Evolutionary conservation across 2,113 vertebrate species (phyloP), one percentile per base, ranked within the genome.

Genomic region (Lasiurus borealis): DNA sequence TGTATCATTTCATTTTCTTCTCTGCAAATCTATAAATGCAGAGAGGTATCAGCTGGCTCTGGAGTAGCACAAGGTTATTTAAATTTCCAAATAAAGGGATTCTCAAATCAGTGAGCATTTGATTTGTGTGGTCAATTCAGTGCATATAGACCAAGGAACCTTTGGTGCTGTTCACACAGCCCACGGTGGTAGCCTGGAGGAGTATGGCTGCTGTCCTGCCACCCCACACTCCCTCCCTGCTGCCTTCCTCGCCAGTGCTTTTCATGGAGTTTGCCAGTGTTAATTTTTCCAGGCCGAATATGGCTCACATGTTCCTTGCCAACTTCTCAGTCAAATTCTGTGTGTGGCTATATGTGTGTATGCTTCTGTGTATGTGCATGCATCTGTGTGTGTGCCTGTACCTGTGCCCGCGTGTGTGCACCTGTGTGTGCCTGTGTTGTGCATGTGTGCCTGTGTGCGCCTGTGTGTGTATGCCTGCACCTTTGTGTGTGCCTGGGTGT

Each of bases 201-300:
- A 97, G 96, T 29, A 81, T 88, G 96, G 86, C 96, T 97, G 96
- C 82, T 86, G 62, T 83, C 44, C 90, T 96, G 87, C 71, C 96
- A 93, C 83, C 95, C 84, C 91, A 96, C 96, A 73, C 90, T 93
- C 84, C 93, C 94, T 94, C 78, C 73, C 85, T 90, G 62, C 82
- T 94, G 92, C 92, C 85, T 97, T 95, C 91, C 92, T 93, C 83
- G 44, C 94, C 88, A 97, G 92, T 83, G 95, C 96, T 97, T 96
- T 97, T 91, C 91, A 85, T 97, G 91, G 91, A 95, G 96, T 97
- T 97, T 97, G 97, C 97, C 97, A 97, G 94, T 96, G 93, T 94
- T 97, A 96, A 97, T 96, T 97, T 96, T 94, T 97, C 89, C 96
- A 90, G 90, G 94, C 97, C 95, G 96, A 96, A 97, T 97, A 93